Percentiles rank a stretch among this genome's conserved stretches.
These are phyloP conservation scores for Rhodophaea formosa DNA, from an alignment of 2,888 invertebrate genomes.

Conservation along the genomic window DNA sequence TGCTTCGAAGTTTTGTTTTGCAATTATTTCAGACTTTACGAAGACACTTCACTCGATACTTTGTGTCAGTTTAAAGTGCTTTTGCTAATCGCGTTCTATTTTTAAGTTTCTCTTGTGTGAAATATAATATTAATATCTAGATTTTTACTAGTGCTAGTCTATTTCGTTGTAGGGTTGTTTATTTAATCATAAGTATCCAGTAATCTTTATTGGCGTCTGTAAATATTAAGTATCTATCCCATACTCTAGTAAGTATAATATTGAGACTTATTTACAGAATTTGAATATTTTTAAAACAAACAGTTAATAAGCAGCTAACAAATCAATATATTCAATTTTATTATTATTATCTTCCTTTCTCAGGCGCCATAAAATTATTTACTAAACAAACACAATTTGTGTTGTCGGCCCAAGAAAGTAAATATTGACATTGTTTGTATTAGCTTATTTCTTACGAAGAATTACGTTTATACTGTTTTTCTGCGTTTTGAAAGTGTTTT, in stretches of 20 bases:
- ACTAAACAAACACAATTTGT: background rate
- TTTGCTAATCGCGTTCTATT: background rate
- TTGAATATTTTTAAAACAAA: no score
- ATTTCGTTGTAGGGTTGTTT: no score
- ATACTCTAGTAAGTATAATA: no score
- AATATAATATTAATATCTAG: background rate
- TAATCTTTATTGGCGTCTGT: no score
- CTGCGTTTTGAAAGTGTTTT: background rate
- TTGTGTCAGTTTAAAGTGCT: background rate
- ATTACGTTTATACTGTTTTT: background rate
- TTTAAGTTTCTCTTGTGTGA: background rate
- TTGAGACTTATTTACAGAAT: no score
- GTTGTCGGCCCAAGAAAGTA: background rate
- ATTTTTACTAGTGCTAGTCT: no score
- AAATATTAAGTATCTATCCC: no score
- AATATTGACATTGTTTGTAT: background rate
- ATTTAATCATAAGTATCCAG: no score
- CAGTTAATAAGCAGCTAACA: no score
- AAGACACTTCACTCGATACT: background rate
- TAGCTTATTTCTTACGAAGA: background rate
- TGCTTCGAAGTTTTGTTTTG: conserved; percentile 5
- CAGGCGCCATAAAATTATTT: background rate
- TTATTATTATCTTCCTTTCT: no score
- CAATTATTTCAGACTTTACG: background rate
- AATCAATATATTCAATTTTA: no score